Conservation (phyloP, 2,888 invertebrate genomes). For the Choreutis nemorana region DNA sequence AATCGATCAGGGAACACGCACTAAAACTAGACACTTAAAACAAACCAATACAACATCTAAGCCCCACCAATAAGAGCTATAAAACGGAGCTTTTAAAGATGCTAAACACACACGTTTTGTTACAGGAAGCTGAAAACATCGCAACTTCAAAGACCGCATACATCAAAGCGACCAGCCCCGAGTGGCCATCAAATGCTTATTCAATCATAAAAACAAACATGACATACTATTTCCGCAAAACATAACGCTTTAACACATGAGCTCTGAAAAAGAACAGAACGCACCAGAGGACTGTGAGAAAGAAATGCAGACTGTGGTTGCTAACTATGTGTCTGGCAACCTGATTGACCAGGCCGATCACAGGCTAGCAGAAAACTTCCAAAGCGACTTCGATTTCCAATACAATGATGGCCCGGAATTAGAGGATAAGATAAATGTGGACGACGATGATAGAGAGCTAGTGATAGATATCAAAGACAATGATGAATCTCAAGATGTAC, state of each 20-base stretch:
- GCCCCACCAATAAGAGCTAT: no score
- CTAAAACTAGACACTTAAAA: no score
- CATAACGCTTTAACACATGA: constrained; percentile 42
- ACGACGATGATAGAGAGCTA: constrained; percentile 19
- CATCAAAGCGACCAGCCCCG: constrained; percentile 39
- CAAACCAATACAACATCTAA: no score
- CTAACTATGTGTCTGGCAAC: constrained; percentile 32
- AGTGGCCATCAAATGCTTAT: constrained; percentile 45
- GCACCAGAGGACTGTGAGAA: constrained; percentile 10
- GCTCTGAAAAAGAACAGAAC: constrained; percentile 23
- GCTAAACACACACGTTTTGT: constrained; percentile 36
- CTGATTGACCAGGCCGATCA: constrained; percentile 28
- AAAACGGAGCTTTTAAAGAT: no score
- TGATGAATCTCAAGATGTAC: constrained; percentile 9
- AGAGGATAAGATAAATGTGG: constrained; percentile 37
- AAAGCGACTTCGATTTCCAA: constrained; percentile 18
- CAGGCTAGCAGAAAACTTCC: constrained; percentile 20
- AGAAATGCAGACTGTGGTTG: constrained; percentile 50
- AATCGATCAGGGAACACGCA: no score
- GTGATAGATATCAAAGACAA: constrained; percentile 4
- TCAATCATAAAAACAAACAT: constrained; percentile 62
- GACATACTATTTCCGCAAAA: constrained; percentile 39
- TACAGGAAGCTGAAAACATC: constrained; percentile 43
- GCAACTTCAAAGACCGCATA: constrained; percentile 39
- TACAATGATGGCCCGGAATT: constrained; percentile 21